Evolutionary conservation across 2,797 vertebrate genomes (phyloP).

Genomic region (Meriones psammophilus): DNA sequence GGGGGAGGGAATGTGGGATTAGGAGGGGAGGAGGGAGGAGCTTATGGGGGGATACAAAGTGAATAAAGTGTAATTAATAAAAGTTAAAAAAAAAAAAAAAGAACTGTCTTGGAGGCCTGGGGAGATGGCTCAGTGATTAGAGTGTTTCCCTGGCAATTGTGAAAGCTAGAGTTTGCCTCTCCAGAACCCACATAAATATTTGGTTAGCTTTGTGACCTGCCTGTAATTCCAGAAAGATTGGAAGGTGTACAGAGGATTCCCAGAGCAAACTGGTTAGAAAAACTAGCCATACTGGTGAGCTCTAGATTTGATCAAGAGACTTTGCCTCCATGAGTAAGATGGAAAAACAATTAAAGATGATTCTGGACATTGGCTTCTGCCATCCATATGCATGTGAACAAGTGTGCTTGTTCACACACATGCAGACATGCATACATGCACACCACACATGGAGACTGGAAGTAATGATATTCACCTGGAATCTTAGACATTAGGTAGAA

Average conservation of each 20-base stretch:
- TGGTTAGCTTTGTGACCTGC: background rate
- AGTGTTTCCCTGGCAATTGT: background rate
- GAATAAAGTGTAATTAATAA: too few species aligned
- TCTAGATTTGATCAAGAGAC: background rate
- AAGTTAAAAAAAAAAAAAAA: background rate
- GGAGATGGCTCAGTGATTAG: background rate
- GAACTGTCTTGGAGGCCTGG: background rate
- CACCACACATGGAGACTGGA: background rate
- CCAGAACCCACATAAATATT: background rate
- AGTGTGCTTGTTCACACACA: background rate
- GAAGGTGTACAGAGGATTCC: background rate
- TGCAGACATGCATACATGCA: background rate
- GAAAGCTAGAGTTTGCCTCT: background rate
- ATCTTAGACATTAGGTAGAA: background rate
- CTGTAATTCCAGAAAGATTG: background rate
- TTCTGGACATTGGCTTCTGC: too few species aligned
- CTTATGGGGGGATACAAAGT: too few species aligned
- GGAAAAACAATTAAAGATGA: background rate
- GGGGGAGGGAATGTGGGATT: too few species aligned
- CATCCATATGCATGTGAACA: background rate
- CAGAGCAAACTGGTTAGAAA: background rate
- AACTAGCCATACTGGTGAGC: background rate
- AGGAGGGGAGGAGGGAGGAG: too few species aligned
- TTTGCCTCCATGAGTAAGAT: background rate
- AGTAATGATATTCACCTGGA: background rate